Conservation (phyloP, 2,888 invertebrate genomes). For the Stenchaetothrips biformis region DNA sequence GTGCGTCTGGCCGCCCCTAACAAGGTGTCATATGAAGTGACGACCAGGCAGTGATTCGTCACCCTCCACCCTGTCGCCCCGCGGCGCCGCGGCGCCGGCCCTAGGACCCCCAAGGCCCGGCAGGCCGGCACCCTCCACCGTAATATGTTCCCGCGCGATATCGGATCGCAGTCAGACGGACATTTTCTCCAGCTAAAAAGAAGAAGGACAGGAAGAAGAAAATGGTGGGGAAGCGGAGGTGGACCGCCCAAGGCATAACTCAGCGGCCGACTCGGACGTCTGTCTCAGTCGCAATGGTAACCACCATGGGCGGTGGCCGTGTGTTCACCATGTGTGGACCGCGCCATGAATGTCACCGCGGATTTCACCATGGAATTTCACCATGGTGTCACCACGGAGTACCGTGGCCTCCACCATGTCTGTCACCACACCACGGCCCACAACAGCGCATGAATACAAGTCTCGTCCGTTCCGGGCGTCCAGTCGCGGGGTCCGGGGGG, state of each 20-base stretch:
- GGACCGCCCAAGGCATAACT: background rate
- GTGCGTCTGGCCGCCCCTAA: background rate
- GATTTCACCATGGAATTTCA: too few species aligned
- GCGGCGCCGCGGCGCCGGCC: background rate
- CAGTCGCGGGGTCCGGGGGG: background rate
- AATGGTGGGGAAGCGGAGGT: background rate
- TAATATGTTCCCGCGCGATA: constrained; percentile 1
- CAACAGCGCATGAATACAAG: too few species aligned
- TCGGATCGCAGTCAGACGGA: background rate
- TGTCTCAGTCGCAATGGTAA: too few species aligned
- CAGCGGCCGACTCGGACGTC: too few species aligned
- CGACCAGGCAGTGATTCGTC: constrained; percentile 15
- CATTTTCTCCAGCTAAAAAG: background rate
- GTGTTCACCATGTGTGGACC: too few species aligned
- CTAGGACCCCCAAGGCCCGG: background rate
- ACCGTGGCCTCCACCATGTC: too few species aligned
- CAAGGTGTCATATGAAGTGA: constrained; percentile 5
- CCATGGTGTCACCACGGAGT: too few species aligned
- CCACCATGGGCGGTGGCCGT: too few species aligned
- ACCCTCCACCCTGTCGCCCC: background rate
- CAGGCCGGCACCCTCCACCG: background rate
- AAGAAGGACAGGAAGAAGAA: background rate
- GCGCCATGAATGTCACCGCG: too few species aligned
- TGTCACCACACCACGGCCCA: too few species aligned
- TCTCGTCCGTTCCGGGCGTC: too few species aligned